phyloP scores from a whole-genome alignment of 2,888 invertebrate genomes.

The Eilema sororculum region DNA sequence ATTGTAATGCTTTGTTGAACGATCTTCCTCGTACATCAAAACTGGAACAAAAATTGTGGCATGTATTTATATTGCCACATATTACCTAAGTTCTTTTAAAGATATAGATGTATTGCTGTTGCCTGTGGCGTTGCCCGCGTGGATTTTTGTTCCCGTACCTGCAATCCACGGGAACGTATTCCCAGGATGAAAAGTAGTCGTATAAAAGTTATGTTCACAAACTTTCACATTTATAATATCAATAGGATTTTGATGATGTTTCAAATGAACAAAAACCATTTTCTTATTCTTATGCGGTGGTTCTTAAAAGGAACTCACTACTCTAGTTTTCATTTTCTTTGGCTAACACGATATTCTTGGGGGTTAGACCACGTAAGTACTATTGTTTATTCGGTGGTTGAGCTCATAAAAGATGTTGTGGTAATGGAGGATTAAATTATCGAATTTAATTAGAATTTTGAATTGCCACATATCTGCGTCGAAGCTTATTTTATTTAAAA shows the following conservation, averaged over 20 bases:
- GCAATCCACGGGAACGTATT: too few species aligned
- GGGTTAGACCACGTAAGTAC: too few species aligned
- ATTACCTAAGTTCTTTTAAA: too few species aligned
- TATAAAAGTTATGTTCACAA: not conserved
- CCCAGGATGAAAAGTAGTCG: too few species aligned
- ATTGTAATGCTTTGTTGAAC: conserved; percentile 93
- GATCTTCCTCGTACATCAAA: conserved; percentile 94
- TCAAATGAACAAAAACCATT: too few species aligned
- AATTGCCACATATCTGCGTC: conserved; percentile 45
- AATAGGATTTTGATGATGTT: too few species aligned
- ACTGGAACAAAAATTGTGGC: conserved; percentile 84
- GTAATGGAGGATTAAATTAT: not conserved
- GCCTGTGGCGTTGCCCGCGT: too few species aligned
- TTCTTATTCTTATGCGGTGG: not conserved
- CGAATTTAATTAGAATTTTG: conserved; percentile 38
- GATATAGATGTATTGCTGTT: too few species aligned
- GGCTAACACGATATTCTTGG: too few species aligned
- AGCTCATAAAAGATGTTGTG: not conserved
- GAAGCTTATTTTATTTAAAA: conserved; percentile 66
- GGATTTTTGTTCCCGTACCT: too few species aligned
- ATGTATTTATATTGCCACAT: not conserved
- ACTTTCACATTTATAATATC: not conserved
- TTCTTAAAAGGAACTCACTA: not conserved
- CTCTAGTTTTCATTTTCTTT: too few species aligned
- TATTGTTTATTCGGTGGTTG: too few species aligned